Percentiles rank a stretch among this genome's conserved stretches.
These are phyloP conservation scores for Leptatherina wallacei DNA, from an alignment of 2,797 vertebrate species.

Conservation along the genomic window DNA sequence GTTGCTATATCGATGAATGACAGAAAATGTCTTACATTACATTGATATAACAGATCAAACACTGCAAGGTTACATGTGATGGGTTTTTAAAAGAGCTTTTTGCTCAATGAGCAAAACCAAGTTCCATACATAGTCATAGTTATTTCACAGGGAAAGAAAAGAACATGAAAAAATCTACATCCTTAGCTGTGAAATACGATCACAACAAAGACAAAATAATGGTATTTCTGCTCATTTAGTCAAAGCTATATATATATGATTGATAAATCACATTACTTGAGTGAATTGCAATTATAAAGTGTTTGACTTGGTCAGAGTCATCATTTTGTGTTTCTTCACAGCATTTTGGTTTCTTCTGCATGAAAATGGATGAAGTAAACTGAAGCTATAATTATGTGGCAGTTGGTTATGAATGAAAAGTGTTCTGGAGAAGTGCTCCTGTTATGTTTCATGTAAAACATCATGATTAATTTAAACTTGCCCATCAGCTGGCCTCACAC, in stretches of 20 bases:
- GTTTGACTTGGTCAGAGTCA: slow-evolving; percentile 50
- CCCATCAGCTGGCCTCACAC: slow-evolving; percentile 42
- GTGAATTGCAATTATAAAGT: slow-evolving; percentile 42
- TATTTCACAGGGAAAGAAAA: slow-evolving; percentile 43
- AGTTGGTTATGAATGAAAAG: slow-evolving; percentile 67
- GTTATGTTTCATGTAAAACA: slow-evolving; percentile 60
- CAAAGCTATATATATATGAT: slow-evolving; percentile 46
- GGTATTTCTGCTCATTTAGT: slow-evolving; percentile 21
- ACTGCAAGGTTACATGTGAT: slow-evolving; percentile 43
- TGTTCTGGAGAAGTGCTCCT: slow-evolving; percentile 52
- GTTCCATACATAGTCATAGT: slow-evolving; percentile 39
- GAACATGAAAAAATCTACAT: slow-evolving; percentile 44
- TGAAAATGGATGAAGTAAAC: slow-evolving; percentile 79
- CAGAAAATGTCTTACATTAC: slow-evolving; percentile 54
- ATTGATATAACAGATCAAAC: slow-evolving; percentile 51
- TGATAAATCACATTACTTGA: slow-evolving; percentile 50
- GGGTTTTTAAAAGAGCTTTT: slow-evolving; percentile 40
- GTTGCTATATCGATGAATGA: slow-evolving; percentile 53
- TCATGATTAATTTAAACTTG: slow-evolving; percentile 54
- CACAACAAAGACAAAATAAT: slow-evolving; percentile 21
- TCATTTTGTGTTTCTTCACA: slow-evolving; percentile 58
- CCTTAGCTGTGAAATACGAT: slow-evolving; percentile 15
- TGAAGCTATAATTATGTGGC: slow-evolving; percentile 68
- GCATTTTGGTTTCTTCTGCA: slow-evolving; percentile 70
- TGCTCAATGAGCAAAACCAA: slow-evolving; percentile 57